Evolutionary conservation across 2,888 invertebrate species (phyloP).

Genomic region (Sepiola atlantica): DNA sequence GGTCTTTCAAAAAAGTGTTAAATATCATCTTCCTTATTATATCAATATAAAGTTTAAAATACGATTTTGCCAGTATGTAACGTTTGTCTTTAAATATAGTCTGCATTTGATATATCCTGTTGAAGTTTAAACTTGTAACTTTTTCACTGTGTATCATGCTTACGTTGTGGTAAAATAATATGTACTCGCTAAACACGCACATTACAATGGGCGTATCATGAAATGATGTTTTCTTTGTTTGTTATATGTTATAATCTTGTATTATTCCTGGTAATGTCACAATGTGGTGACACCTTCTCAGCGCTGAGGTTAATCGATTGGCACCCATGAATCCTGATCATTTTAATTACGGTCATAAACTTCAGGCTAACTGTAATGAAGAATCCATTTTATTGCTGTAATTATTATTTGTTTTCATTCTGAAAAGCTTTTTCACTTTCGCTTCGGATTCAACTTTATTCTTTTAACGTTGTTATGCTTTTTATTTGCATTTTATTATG

Average conservation of each 20-base stretch:
- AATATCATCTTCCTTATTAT: background rate
- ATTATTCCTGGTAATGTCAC: background rate
- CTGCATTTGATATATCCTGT: no score
- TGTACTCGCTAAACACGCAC: no score
- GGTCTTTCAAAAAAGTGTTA: background rate
- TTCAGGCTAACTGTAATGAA: background rate
- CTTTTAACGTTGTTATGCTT: background rate
- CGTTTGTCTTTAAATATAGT: no score
- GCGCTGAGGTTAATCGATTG: background rate
- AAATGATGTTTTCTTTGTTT: no score
- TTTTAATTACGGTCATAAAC: conserved; percentile 4
- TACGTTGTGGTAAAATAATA: no score
- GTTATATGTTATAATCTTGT: background rate
- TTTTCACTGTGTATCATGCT: no score
- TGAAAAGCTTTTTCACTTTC: no score
- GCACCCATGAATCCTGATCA: background rate
- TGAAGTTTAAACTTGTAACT: no score
- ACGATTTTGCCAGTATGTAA: no score
- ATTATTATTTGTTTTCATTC: background rate
- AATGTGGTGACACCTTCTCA: background rate
- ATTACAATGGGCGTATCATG: no score
- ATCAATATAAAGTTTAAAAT: no score
- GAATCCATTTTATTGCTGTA: background rate
- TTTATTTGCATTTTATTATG: background rate
- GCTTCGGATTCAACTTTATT: background rate